Percentiles rank a stretch among this genome's conserved stretches.
These are phyloP conservation scores for Colaptes auratus DNA, from an alignment of 2,113 vertebrate genomes.

Conservation along the genomic window DNA sequence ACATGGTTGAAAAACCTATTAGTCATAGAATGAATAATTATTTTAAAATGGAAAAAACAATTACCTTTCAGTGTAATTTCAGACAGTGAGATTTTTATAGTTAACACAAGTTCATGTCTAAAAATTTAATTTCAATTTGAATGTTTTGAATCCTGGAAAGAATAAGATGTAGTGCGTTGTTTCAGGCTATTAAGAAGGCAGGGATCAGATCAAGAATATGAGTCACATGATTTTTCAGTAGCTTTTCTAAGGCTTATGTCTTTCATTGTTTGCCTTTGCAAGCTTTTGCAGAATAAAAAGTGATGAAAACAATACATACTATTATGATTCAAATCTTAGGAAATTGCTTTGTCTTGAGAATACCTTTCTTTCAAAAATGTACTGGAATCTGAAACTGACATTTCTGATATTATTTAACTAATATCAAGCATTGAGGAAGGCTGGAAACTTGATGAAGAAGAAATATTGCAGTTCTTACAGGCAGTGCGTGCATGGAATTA, in stretches of 20 bases:
- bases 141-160: background rate
- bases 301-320: rapidly evolving
- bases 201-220: background rate
- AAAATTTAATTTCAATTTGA: background rate
- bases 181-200: background rate
- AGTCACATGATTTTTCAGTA: background rate
- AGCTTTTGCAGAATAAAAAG: background rate
- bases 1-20: background rate
- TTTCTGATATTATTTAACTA: background rate
- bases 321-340: background rate
- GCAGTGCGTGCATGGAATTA: background rate
- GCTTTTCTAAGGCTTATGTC: background rate
- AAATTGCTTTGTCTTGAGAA: background rate
- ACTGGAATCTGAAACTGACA: background rate
- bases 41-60: background rate
- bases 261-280: background rate
- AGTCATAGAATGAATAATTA: background rate
- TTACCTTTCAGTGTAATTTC: background rate
- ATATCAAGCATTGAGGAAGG: background rate
- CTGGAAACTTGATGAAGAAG: background rate
- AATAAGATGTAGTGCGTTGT: background rate
- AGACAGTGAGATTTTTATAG: background rate
- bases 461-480: background rate
- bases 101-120: background rate
- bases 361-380: background rate